Evolutionary conservation across 2,888 invertebrate genomes (phyloP), one percentile per base, ranked within the genome.

Genomic region (Drosophila macrothrix): DNA sequence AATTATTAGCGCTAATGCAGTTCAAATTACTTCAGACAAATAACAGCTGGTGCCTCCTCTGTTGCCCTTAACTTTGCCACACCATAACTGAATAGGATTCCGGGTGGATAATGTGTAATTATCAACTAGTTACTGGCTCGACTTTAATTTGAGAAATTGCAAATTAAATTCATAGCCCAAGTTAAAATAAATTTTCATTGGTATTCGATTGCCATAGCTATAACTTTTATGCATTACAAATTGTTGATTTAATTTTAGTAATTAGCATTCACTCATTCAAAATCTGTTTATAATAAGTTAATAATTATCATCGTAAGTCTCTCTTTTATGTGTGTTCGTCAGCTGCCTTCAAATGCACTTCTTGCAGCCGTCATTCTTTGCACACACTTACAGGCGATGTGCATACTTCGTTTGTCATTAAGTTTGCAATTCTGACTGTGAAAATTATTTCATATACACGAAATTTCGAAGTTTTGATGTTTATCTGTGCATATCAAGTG

Each of bases 1-100:
- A 76, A 84, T 84, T 79, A 82, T 79, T 83, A 71, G 55, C 62
- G 60, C 86, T 74, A 88, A 83, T 76, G 88, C 62, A 81, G 73
- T 75, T 85, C 70, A 80, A 83, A 90, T 75, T 73, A 73, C 69
- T 46, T 63, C 50, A 50, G 73, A 67, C 64, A 83, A 73, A 66
- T 61, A 79, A 83, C 90, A 88, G 74, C 80, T 88, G 73, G 56
- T 73, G 78, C 50, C 59, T 62, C 39, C 59, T 59, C 52, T 25
- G 58, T 35, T 49, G 67, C 33, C 43, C 33, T 37, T 16, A 28
- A 50, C 5, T 31, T 49, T 29, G 54, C n/a, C 28, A 37, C 50
- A 59, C 29, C 41, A 37, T 28, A 33, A 67, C 64, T 63, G 73
- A 9, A 62, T 65, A 61, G 67, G 73, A 76, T 81, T 80, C 81